These are phyloP conservation scores for Sebastes cheni DNA, from an alignment of 2,797 vertebrate genomes.

Conservation along the genomic window DNA sequence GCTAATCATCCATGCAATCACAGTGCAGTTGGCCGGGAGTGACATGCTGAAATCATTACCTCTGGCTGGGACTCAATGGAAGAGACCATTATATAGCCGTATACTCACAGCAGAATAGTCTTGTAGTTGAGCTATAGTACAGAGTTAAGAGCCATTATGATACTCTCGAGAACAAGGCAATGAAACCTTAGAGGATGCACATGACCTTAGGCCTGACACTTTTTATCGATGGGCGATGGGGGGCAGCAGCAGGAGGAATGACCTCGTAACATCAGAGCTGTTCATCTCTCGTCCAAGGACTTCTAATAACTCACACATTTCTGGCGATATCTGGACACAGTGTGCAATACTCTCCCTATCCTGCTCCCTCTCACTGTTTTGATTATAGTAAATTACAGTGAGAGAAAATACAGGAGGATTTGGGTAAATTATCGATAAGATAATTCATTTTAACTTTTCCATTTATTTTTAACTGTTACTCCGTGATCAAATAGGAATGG, in stretches of 20 bases:
- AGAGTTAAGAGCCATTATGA: slow-evolving; percentile 45
- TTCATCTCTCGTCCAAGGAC: slow-evolving; percentile 3
- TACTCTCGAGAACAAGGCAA: slow-evolving; percentile 55
- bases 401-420: neutral
- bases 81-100: slow-evolving; percentile 53
- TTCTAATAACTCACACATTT: slow-evolving; percentile 5
- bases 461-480: neutral
- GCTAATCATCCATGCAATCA: slow-evolving; percentile 78
- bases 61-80: slow-evolving; percentile 56
- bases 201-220: slow-evolving; percentile 18
- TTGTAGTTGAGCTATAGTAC: slow-evolving; percentile 24
- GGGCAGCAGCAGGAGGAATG: slow-evolving; percentile 17
- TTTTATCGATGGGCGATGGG: slow-evolving; percentile 15
- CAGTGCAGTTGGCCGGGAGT: slow-evolving; percentile 61
- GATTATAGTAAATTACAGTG: neutral
- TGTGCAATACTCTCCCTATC: neutral
- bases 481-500: slow-evolving; percentile 40
- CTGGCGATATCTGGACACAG: neutral
- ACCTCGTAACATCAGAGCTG: slow-evolving; percentile 10
- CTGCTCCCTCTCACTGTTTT: neutral
- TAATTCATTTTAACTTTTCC: neutral
- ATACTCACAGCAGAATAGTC: slow-evolving; percentile 40
- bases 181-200: slow-evolving; percentile 44
- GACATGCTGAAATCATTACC: slow-evolving; percentile 77
- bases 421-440: neutral